A percentile compares a stretch with the other conserved stretches of the same genome.
Conservation (phyloP, 1,140 invertebrate genomes). For the Halesus radiatus region DNA sequence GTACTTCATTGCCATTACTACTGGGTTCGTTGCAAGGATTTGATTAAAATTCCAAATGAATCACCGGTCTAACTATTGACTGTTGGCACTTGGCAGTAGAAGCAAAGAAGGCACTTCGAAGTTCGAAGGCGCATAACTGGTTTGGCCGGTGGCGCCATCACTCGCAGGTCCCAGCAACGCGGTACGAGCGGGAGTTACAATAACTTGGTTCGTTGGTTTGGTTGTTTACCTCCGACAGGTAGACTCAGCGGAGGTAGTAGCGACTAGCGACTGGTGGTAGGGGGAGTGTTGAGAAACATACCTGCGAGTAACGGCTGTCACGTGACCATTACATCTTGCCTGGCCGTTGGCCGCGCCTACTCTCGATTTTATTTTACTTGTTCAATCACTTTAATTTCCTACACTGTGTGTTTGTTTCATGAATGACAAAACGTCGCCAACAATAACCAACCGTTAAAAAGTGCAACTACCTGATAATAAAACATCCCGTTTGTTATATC, state of each 20-base stretch:
- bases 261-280: conserved; percentile 4
- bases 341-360: conserved; percentile 53
- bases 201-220: not conserved
- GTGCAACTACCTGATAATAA: not conserved
- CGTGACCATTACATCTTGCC: conserved; percentile 47
- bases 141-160: conserved; percentile 39
- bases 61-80: no score
- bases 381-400: conserved; percentile 19
- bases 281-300: conserved; percentile 48
- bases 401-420: conserved; percentile 7
- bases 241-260: not conserved
- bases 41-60: no score
- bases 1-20: no score
- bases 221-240: conserved; percentile 52
- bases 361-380: conserved; percentile 48
- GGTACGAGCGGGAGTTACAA: conserved; percentile 8
- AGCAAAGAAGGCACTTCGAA: no score
- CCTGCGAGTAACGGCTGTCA: conserved; percentile 46
- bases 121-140: conserved; percentile 14
- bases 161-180: not conserved
- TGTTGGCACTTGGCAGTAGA: no score
- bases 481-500: not conserved
- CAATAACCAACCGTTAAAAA: no score
- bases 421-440: conserved; percentile 9
- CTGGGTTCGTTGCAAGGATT: no score